These are phyloP conservation scores for Pangasius sanitwongsei DNA, from an alignment of 2,797 vertebrate genomes.

Conservation along the genomic window DNA sequence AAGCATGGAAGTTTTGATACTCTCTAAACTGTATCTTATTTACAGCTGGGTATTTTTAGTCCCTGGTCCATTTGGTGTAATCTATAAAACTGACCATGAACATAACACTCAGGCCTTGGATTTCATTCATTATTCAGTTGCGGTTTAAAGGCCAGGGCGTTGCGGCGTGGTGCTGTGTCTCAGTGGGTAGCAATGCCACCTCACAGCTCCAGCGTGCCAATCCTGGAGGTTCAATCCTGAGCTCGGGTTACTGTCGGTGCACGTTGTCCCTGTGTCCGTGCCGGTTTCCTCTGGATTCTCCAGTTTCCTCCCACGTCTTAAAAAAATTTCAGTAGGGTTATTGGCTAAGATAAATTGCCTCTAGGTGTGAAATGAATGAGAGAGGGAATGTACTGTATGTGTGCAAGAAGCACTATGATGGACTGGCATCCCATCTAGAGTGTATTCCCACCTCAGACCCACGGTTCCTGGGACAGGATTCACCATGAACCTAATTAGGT, in stretches of 20 bases:
- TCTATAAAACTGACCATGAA: neutral
- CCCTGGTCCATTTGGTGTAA: neutral
- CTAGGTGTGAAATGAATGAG: neutral
- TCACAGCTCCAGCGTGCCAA: neutral
- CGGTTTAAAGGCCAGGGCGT: neutral
- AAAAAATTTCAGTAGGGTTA: neutral
- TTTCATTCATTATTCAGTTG: slow-evolving; percentile 50
- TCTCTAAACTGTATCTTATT: slow-evolving; percentile 2
- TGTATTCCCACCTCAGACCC: neutral
- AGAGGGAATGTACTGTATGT: neutral
- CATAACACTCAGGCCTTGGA: slow-evolving; percentile 6
- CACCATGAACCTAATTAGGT: neutral
- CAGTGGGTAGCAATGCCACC: neutral
- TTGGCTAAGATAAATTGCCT: neutral
- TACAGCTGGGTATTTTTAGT: slow-evolving; percentile 43
- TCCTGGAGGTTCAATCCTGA: neutral
- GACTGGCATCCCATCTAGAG: neutral
- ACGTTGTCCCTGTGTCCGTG: neutral
- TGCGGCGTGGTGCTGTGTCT: neutral
- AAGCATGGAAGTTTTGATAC: neutral
- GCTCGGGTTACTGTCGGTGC: neutral
- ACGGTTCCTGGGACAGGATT: neutral
- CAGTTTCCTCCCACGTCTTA: neutral
- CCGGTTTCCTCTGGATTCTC: neutral
- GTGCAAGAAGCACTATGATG: neutral